Evolutionary conservation across 1,140 invertebrate genomes (phyloP), one percentile per base, ranked within the genome.

Genomic region (Microplitis mediator): DNA sequence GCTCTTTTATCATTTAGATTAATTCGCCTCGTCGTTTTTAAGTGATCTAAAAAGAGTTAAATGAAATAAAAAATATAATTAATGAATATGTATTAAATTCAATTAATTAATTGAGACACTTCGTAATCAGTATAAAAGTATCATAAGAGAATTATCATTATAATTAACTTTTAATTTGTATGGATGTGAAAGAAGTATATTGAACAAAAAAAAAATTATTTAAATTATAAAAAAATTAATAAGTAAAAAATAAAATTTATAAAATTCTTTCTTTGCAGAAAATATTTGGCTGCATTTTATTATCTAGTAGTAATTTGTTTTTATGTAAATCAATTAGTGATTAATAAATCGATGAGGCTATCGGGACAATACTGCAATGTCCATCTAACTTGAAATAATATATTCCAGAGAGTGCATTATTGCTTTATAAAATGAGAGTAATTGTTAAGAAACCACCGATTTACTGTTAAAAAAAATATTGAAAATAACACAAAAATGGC

Each of bases 311-410:
- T 51, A 35, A 58, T 71, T 71, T 69, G 23, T 71, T 52, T n/a
- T 60, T 16, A 9, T 14, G 51, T 62, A 69, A 75, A 75, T 73
- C 54, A 45, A 45, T 45, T 77, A 77, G 73, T 69, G 64, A 77
- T 79, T 79, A 79, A 70, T 76, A 70, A 79, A 79, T 80, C 62
- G 76, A 69, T 71, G 62, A 82, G 80, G 80, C 81, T 82, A 82
- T 71, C 75, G 81, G 80, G 80, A 81, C 79, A 77, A 79, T 73
- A 75, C 72, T 82, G 80, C 79, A 81, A 81, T 80, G 78, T 78
- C 78, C 81, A 77, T 62, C 34, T n/a, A 16, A 65, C 32, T 71
- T 35, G 3, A 54, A 54, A 54, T 45, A 3, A 45, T 45, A 16
- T 34, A 56, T 50, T 63, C 23, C 67, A 63, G 54, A 31, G 54